A percentile compares a stretch with the other conserved stretches of the same genome.
These are phyloP conservation scores for Chrysomela aeneicollis DNA, from an alignment of 2,888 invertebrate genomes.

Conservation along the genomic window DNA sequence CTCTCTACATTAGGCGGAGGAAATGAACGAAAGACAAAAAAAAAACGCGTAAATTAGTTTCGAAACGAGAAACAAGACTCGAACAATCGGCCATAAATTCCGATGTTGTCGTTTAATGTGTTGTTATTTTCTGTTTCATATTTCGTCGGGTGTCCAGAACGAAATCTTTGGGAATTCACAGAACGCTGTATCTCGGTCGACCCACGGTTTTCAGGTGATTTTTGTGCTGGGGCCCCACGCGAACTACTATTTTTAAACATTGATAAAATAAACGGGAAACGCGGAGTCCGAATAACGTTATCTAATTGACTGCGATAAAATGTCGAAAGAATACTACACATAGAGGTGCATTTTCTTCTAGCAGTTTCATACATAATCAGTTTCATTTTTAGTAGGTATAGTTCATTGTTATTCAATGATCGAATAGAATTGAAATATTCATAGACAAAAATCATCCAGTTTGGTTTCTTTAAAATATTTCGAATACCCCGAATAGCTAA, in stretches of 20 bases:
- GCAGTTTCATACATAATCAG: too few species aligned
- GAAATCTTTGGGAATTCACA: conserved; percentile 30
- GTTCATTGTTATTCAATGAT: too few species aligned
- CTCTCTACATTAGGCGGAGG: conserved; percentile 22
- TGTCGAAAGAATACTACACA: too few species aligned
- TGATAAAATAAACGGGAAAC: conserved; percentile 21
- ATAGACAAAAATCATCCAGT: too few species aligned
- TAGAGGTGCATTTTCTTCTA: too few species aligned
- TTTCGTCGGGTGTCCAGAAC: conserved; percentile 25
- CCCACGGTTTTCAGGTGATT: conserved; percentile 37
- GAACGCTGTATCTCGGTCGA: conserved; percentile 28
- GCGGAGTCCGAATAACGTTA: not conserved
- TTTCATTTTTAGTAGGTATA: too few species aligned
- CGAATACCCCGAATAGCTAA: too few species aligned
- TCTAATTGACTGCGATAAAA: not conserved
- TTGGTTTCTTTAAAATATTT: too few species aligned
- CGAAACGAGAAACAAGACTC: conserved; percentile 32
- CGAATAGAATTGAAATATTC: too few species aligned
- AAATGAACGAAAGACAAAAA: conserved; percentile 25
- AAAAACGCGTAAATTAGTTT: conserved; percentile 34
- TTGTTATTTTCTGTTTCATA: conserved; percentile 27
- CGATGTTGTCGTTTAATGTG: conserved; percentile 35
- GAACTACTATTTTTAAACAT: conserved; percentile 15
- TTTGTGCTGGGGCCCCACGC: conserved; percentile 25
- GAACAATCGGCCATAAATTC: conserved; percentile 41